phyloP scores from a whole-genome alignment of 2,797 vertebrate genomes.

The Ptychobarbus kaznakovi region DNA sequence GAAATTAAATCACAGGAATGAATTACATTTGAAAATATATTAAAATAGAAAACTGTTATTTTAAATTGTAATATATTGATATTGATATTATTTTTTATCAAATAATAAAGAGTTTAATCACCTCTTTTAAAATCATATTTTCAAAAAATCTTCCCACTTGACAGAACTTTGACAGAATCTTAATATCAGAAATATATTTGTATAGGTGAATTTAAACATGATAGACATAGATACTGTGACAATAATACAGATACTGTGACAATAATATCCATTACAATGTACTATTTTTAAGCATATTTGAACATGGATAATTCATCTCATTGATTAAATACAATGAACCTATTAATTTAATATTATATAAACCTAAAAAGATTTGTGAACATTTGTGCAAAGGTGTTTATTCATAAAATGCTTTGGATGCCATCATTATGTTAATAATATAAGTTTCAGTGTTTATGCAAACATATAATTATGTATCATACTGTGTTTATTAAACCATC shows the following conservation, averaged over 20 bases:
- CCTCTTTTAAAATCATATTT: neutral
- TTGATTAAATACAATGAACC: neutral
- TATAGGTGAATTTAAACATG: no score
- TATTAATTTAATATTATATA: neutral
- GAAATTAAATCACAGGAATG: neutral
- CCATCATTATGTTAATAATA: neutral
- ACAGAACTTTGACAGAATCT: neutral
- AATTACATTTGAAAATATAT: neutral
- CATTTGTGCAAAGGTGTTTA: neutral
- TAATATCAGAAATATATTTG: no score
- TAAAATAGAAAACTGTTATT: neutral
- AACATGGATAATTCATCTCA: neutral
- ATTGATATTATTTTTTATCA: no score
- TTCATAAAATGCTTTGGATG: neutral
- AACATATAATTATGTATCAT: neutral
- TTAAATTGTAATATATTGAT: no score
- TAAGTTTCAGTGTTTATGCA: neutral
- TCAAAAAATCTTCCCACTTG: neutral
- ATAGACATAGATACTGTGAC: neutral
- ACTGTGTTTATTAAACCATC: neutral
- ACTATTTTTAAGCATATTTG: neutral
- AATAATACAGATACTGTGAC: neutral
- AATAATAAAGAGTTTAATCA: no score
- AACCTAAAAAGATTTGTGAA: neutral
- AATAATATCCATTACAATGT: neutral